Base-by-base conservation (phyloP, 2,113 vertebrate genomes). In the Eretmochelys imbricata region DNA sequence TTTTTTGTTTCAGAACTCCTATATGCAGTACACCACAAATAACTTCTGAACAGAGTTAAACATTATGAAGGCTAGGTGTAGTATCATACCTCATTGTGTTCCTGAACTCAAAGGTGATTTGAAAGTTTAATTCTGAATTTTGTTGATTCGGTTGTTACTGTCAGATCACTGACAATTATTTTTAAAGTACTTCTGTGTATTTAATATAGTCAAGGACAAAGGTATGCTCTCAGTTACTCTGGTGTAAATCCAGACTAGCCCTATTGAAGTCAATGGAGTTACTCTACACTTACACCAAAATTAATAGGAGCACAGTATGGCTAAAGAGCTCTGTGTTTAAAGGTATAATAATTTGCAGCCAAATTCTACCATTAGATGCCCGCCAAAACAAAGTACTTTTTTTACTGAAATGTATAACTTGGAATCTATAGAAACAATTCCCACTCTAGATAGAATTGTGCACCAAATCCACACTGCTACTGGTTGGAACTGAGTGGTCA, bases 41-140 rank as follows among this genome's bases (percentile, higher is more conserved):
- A 84, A 48, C 4, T 82, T 49, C 35, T 0, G 0, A 8, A 24
- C 35, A 5, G 80, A 85, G 17, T 81, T 75, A 65, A 78, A 14
- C 90, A 57, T 54, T 65, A 69, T 89, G 46, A 92, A 95, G 93
- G 25, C 10, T 72, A 84, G 38, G 51, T 87, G 90, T 62, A 62
- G 59, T 29, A 29, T 19, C 42, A 86, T 0, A 0, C 8, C 88
- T 53, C 9, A 35, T 24, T 25, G 5, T 31, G 48, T 65, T 53
- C 75, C 82, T 62, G 82, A 80, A 31, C 80, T 87, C 31, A 76
- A 84, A 82, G 49, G 19, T 42, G 65, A 85, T 76, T 90, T 69
- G 27, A 85, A 93, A 82, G 17, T 55, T 24, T 11, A 5, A 5
- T 35, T 62, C 6, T 62, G 12, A 62, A 35, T 35, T 62, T 35